Evolutionary conservation across 2,797 vertebrate species (phyloP).

Genomic region (Chiloscyllium punctatum): DNA sequence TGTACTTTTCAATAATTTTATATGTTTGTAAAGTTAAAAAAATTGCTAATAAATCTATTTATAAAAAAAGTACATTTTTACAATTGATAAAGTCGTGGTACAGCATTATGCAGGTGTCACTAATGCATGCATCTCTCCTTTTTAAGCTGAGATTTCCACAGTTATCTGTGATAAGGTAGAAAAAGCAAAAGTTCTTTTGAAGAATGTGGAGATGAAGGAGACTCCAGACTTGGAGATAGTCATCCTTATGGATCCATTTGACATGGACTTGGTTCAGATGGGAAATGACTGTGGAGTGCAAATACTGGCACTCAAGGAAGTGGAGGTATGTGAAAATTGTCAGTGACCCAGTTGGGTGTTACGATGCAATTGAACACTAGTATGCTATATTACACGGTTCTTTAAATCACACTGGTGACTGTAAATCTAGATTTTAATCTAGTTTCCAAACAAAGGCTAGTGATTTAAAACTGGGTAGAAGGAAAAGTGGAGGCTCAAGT

Average conservation of each 20-base stretch:
- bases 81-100: neutral
- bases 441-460: neutral
- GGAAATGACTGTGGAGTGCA: conserved; percentile 69
- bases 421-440: neutral
- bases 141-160: conserved; percentile 83
- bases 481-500: neutral
- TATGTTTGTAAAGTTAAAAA: too few species aligned
- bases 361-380: neutral
- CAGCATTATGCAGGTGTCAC: neutral
- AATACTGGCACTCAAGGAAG: conserved; percentile 73
- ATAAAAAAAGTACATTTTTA: neutral
- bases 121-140: neutral
- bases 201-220: conserved; percentile 76
- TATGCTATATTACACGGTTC: neutral
- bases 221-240: conserved; percentile 73
- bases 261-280: conserved; percentile 64
- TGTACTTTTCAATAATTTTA: too few species aligned
- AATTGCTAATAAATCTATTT: too few species aligned
- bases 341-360: neutral
- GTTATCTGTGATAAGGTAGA: conserved; percentile 89
- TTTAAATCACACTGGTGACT: too few species aligned
- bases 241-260: conserved; percentile 84
- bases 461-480: neutral
- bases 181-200: conserved; percentile 79
- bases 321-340: conserved; percentile 65